Evolutionary conservation across 92 coral and sea anemone genomes (phyloP), one percentile per base, ranked within the genome.

Genomic region (Paramuricea clavata): DNA sequence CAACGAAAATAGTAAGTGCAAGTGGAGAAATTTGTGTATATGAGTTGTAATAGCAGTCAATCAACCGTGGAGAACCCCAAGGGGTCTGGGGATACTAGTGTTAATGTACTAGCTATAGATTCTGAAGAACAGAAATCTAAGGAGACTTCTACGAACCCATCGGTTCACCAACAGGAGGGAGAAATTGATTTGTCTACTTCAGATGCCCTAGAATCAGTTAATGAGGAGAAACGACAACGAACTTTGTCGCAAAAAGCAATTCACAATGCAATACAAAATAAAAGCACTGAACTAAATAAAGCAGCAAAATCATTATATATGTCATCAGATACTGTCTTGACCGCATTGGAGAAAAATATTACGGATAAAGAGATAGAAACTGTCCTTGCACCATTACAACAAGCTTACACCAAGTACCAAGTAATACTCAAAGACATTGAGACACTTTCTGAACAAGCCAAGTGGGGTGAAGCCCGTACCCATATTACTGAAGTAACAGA

Each of bases 181-280:
- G 34, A 25, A 62, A 23, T 25, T 62, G 64, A 16, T 15, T 21
- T 56, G 64, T 56, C 26, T 17, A n/a, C 26, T 3, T 2, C 33
- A 25, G 6, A 62, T 31, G 17, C 19, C 19, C 32, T 27, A 28
- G 70, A 62, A 26, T 25, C 70, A 62, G 33, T 27, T 7, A 31
- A 28, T 25, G 78, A 68, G 77, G 71, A 86, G 34, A 86, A 78
- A 77, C 47, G 86, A 32, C 78, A 69, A 44, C 61, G 71, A 50
- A 31, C 86, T 23, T n/a, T 86, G 22, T 42, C 90, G 0, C 83
- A 68, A 49, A 86, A 86, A 59, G 86, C 90, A 41, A 56, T 86
- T 5, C 86, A 86, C 15, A 86, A 86, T 43, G 78, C 68, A 12
- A 71, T 78, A 52, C 30, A 77, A 21, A 6, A 27, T 12, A 86